Evolutionary conservation across 2,113 vertebrate species (phyloP), one percentile per base, ranked within the genome.

Genomic region (Pheucticus melanocephalus): DNA sequence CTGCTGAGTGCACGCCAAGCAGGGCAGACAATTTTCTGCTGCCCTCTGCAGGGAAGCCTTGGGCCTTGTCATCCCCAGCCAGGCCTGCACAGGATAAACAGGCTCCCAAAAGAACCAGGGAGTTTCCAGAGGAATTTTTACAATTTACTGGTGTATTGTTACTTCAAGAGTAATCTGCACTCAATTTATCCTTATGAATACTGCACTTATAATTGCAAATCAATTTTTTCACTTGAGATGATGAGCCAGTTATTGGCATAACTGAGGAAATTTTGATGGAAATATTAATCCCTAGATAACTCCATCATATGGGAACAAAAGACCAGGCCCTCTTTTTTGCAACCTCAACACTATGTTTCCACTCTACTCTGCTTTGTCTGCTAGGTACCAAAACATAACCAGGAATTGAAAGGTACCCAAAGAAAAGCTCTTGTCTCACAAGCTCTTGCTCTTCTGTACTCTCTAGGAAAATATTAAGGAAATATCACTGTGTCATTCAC

Each of bases 1-100:
- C 17, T 44, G 53, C 35, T 8, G 24, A 75, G 19, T 20, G 25
- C 5, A 23, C 1, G 0, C 53, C 3, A 7, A n/a, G 64, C 23
- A 19, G 54, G 11, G 54, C 15, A 39, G 14, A 47, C 86, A 63
- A 53, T 35, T 78, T 88, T 39, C 73, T 94, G 92, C 94, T 96
- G 96, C 96, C 95, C 92, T 79, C 96, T 97, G 83, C 86, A 95
- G 95, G 83, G 44, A 12, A 56, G 39, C 3, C 23, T 21, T 16
- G 16, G 35, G 66, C 35, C 30, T 9, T n/a, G 44, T 30, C 76
- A 60, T 4, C 57, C 27, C 9, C 54, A 33, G 30, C 35, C 17
- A 73, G 17, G 53, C 35, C 24, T 9, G 33, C 23, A 24, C 80
- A 82, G 35, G 4, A 37, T 4, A 10, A 45, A 56, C 1, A 14